Evolutionary conservation across 1,140 invertebrate species (phyloP), one percentile per base, ranked within the genome.

Genomic region (Drosophila trapezifrons): DNA sequence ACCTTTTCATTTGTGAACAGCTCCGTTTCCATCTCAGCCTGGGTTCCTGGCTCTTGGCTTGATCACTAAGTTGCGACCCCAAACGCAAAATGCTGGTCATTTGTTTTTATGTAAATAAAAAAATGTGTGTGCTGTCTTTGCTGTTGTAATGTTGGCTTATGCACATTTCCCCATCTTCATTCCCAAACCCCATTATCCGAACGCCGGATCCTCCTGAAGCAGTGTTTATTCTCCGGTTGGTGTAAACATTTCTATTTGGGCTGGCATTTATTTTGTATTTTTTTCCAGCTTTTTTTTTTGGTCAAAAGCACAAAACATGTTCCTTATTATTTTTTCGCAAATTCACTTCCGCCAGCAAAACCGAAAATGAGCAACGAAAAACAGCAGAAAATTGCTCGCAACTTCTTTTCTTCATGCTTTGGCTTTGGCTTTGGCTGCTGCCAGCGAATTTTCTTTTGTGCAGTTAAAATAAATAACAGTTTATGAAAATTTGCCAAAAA

Each of bases 401-500:
- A 80, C 69, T 81, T 82, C 63, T 58, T 75, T 42, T 35, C n/a
- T 27, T 56, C n/a, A n/a, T n/a, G n/a, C n/a, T n/a, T 58, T 46
- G 29, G n/a, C 47, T 12, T 32, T n/a, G n/a, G n/a, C n/a, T n/a
- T n/a, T n/a, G n/a, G 46, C 29, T 10, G 59, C 72, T 71, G 64
- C 67, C 70, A 62, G 63, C 58, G 60, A 37, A 56, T 70, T 84
- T 85, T 85, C 80, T 67, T 81, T 86, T 78, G 70, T 86, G 82
- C 84, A 73, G 81, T 86, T 80, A 80, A 86, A 89, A 86, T 86
- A 89, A 86, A 87, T 86, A 89, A 84, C 84, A 89, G 83, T 90
- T 82, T 87, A 89, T 90, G 80, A 89, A 90, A 90, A 90, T 90
- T 90, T 90, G 86, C 86, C 86, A 90, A 90, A 76, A 77, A 86